A percentile compares a stretch with the other conserved stretches of the same genome.
phyloP scores from a whole-genome alignment of 1,140 invertebrate genomes.

The Drosophila varians region DNA sequence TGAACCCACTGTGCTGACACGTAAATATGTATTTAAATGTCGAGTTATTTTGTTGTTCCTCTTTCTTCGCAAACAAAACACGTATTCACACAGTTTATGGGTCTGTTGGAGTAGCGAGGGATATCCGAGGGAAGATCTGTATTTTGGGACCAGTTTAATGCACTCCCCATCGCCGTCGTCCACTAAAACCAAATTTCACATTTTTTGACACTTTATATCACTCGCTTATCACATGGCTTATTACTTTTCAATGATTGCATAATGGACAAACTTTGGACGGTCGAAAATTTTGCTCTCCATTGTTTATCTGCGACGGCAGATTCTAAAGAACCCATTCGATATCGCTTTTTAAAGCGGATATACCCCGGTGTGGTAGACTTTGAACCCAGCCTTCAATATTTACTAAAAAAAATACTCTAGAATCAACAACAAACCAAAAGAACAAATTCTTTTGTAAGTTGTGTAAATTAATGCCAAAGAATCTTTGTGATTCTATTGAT shows the following conservation, averaged over 20 bases:
- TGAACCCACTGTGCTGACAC: conserved; percentile 2
- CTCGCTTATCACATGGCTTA: conserved; percentile 7
- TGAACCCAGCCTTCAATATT: not conserved
- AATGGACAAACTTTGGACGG: conserved; percentile 26
- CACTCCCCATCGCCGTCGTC: not conserved
- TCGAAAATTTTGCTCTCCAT: not conserved
- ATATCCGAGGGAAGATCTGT: conserved; percentile 18
- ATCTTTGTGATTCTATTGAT: conserved; percentile 23
- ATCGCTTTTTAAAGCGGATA: conserved; percentile 26
- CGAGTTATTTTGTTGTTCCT: conserved; percentile 12
- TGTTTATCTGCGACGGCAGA: conserved; percentile 43
- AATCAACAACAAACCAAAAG: no score
- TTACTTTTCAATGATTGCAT: conserved; percentile 4
- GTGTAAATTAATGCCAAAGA: conserved; percentile 28
- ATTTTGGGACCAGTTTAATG: conserved; percentile 52
- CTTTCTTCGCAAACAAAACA: conserved; percentile 54
- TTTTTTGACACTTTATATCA: conserved; percentile 16
- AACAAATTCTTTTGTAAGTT: conserved; percentile 9
- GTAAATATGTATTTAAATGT: conserved; percentile 30
- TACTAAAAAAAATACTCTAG: no score
- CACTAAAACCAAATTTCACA: conserved; percentile 20
- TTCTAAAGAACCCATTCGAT: conserved; percentile 32
- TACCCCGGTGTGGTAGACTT: conserved; percentile 2
- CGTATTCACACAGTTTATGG: conserved; percentile 19
- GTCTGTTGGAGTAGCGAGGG: not conserved